Base-by-base conservation (phyloP, 2,888 invertebrate genomes). In the Campaea margaritaria region DNA sequence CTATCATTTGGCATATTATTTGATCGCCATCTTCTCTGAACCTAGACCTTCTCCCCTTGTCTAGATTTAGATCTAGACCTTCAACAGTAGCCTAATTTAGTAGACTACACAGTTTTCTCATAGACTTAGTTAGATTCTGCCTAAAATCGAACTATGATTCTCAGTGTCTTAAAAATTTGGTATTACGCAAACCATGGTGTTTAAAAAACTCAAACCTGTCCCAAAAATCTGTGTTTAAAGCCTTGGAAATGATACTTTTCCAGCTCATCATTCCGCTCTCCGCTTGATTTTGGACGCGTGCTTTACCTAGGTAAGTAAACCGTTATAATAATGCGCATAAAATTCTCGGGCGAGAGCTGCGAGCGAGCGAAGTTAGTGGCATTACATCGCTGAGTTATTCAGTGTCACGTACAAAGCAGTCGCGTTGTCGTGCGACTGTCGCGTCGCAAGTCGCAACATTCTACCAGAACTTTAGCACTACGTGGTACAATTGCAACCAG, bases 321-420 rank as follows among this genome's bases (percentile, higher is more conserved):
- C 77, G 78, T 81, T 80, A 80, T 83, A 82, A 82, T 85, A 87
- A 85, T 85, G 85, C 82, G 83, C 82, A 86, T 85, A 87, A 86
- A 86, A 86, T 84, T 85, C 79, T 73, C 78, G 75, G 67, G 70
- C 67, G 82, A 76, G 81, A 81, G 82, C 78, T 73, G 79, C 76
- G 76, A 80, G 81, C 80, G 78, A 74, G 76, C 76, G 73, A 81
- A 83, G 82, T 83, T 85, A 81, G 70, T 72, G 70, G 78, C 76
- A 79, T 84, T 85, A 84, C 75, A 70, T 70, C 70, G 68, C 66
- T 82, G 83, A 86, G 85, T 87, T 89, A 89, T 89, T 87, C 89
- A 73, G 62, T 74, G 82, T 82, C 89, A 89, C 88, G 89, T 83
- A 78, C 77, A 71, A 70, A 67, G 74, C 69, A 70, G 75, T 73